Evolutionary conservation across 2,888 invertebrate genomes (phyloP).

Genomic region (Dolichopus griseipennis): DNA sequence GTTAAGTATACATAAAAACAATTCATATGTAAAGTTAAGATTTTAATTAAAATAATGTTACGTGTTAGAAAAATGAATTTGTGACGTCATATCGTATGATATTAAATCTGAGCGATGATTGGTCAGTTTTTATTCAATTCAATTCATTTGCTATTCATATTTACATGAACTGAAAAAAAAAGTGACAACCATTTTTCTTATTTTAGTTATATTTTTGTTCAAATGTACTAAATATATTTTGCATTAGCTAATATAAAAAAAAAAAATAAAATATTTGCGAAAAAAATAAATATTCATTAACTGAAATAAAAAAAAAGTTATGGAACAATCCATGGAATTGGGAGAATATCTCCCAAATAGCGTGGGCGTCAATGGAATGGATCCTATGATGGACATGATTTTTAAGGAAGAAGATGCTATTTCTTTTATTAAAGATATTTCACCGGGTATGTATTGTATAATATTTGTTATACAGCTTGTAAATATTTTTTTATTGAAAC

Average conservation of each 20-base stretch:
- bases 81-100: slow-evolving; percentile 43
- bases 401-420: slow-evolving; percentile 40
- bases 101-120: slow-evolving; percentile 35
- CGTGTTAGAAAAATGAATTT: slow-evolving; percentile 7
- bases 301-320: slow-evolving; percentile 11
- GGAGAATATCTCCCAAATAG: slow-evolving; percentile 29
- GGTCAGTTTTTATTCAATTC: slow-evolving; percentile 28
- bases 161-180: slow-evolving; percentile 14
- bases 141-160: slow-evolving; percentile 13
- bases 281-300: slow-evolving; percentile 13
- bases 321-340: slow-evolving; percentile 32
- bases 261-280: slow-evolving; percentile 10
- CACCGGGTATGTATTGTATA: slow-evolving; percentile 28
- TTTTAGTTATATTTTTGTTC: not conserved
- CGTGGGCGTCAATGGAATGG: slow-evolving; percentile 22
- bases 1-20: not conserved
- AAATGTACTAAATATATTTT: not conserved
- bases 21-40: not conserved
- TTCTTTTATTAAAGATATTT: slow-evolving; percentile 38
- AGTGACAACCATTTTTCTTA: not conserved
- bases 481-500: not conserved
- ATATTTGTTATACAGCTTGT: not conserved
- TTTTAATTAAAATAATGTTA: not conserved
- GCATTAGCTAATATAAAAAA: not conserved
- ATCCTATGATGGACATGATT: slow-evolving; percentile 32